A percentile compares a stretch with the other conserved stretches of the same genome.
phyloP scores from a whole-genome alignment of 2,113 vertebrate genomes.

The Jacana jacana region DNA sequence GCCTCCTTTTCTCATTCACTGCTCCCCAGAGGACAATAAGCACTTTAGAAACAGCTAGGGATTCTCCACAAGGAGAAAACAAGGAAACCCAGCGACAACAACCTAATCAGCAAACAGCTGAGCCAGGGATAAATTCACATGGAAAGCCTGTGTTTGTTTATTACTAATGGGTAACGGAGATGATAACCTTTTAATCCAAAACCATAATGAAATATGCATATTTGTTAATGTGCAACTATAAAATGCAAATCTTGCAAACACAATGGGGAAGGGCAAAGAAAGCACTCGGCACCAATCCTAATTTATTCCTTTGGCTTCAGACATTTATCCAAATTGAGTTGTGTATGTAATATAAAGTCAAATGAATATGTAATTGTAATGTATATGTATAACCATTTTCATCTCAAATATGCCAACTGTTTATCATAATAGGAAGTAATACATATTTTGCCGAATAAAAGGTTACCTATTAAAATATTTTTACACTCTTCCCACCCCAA shows the following conservation, averaged over 20 bases:
- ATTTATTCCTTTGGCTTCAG: slow-evolving; percentile 72
- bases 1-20: neutral
- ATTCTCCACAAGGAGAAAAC: slow-evolving; percentile 64
- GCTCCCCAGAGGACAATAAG: slow-evolving; percentile 25
- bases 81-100: slow-evolving; percentile 60
- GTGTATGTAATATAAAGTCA: slow-evolving; percentile 73
- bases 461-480: slow-evolving; percentile 73
- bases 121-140: slow-evolving; percentile 65
- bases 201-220: slow-evolving; percentile 78
- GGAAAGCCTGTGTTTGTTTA: slow-evolving; percentile 72
- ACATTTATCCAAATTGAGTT: slow-evolving; percentile 76
- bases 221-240: slow-evolving; percentile 73
- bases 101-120: slow-evolving; percentile 66
- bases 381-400: slow-evolving; percentile 75
- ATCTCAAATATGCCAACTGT: slow-evolving; percentile 72
- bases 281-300: slow-evolving; percentile 56
- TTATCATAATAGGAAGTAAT: slow-evolving; percentile 76
- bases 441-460: slow-evolving; percentile 73
- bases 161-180: slow-evolving; percentile 72
- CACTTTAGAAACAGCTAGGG: slow-evolving; percentile 37
- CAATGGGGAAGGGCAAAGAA: slow-evolving; percentile 69
- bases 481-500: slow-evolving; percentile 34
- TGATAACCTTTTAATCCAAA: slow-evolving; percentile 76
- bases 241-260: slow-evolving; percentile 71
- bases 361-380: slow-evolving; percentile 76